These are phyloP conservation scores for Hylaea fasciaria DNA, from an alignment of 2,888 invertebrate species.

Conservation along the genomic window DNA sequence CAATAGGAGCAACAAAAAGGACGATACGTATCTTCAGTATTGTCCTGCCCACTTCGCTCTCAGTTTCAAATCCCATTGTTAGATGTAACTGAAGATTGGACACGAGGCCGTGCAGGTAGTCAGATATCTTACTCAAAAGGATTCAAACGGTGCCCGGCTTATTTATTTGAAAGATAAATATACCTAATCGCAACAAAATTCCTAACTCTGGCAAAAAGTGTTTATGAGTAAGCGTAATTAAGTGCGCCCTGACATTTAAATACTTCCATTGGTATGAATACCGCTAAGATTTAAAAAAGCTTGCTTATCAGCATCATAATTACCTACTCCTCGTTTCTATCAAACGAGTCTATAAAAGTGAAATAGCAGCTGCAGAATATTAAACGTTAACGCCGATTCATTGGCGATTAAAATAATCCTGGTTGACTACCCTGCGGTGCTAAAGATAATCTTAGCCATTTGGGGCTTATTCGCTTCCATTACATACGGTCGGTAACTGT, in stretches of 20 bases:
- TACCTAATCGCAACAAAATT: not conserved
- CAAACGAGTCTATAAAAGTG: constrained; percentile 9
- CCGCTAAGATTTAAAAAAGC: no score
- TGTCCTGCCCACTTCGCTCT: constrained; percentile 45
- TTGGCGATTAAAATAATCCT: constrained; percentile 43
- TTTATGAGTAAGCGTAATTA: not conserved
- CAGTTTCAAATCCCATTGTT: constrained; percentile 62
- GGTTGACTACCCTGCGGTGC: constrained; percentile 36
- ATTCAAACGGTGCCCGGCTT: constrained; percentile 21
- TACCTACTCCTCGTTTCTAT: not conserved
- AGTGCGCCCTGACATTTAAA: not conserved
- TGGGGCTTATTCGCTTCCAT: constrained; percentile 49
- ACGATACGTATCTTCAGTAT: constrained; percentile 44
- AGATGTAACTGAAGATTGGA: constrained; percentile 61
- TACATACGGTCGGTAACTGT: constrained; percentile 40
- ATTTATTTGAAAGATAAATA: constrained; percentile 7
- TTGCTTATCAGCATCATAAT: no score
- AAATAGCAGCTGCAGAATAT: constrained; percentile 28
- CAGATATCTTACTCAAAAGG: constrained; percentile 40
- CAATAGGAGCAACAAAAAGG: constrained; percentile 30
- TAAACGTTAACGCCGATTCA: constrained; percentile 37
- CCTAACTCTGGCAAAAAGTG: not conserved
- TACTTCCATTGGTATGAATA: not conserved
- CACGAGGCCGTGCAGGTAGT: constrained; percentile 63
- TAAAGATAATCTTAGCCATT: constrained; percentile 43